Evolutionary conservation across 2,888 invertebrate species (phyloP), one percentile per base, ranked within the genome.

Genomic region (Thelaira solivaga): DNA sequence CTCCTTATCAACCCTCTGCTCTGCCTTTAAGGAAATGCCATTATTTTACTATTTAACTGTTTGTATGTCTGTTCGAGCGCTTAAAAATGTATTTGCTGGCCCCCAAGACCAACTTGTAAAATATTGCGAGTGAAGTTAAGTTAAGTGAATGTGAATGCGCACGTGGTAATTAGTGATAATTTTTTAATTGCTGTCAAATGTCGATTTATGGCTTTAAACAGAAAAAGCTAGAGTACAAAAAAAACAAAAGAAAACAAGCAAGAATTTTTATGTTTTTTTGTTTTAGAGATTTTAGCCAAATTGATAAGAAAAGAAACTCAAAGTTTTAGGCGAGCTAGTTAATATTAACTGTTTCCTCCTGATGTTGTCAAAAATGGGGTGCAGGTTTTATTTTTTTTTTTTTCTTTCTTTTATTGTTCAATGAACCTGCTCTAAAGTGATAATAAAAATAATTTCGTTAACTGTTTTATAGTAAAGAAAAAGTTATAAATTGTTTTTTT

Each of bases 141-240:
- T 68, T 62, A 77, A 77, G 73, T 77, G 64, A 83, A 86, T 72
- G 82, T 83, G 81, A 81, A 81, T 80, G 82, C 80, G 83, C 85
- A 84, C 83, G 86, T 85, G 85, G 86, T 85, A 86, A 86, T 86
- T 86, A 85, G 84, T 84, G 86, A 87, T 87, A 86, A 86, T 85
- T 85, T 85, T 78, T 85, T 87, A 86, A 86, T 86, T 86, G 87
- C 83, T 80, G 84, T 84, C 84, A 84, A 87, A 86, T 86, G 84
- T 84, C 85, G 86, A 86, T 86, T 86, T 87, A 87, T 86, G 68
- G 62, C 51, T 73, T 10, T 18, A 45, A 3, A 39, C 22, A 47
- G 22, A 26, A 47, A 45, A n/a, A n/a, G n/a, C n/a, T n/a, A 36
- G 7, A 24, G 24, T 22, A 55, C 7, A 13, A 41, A 0, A 16